Evolutionary conservation across 2,888 invertebrate species (phyloP), one percentile per base, ranked within the genome.

Genomic region (Lithodes maja): DNA sequence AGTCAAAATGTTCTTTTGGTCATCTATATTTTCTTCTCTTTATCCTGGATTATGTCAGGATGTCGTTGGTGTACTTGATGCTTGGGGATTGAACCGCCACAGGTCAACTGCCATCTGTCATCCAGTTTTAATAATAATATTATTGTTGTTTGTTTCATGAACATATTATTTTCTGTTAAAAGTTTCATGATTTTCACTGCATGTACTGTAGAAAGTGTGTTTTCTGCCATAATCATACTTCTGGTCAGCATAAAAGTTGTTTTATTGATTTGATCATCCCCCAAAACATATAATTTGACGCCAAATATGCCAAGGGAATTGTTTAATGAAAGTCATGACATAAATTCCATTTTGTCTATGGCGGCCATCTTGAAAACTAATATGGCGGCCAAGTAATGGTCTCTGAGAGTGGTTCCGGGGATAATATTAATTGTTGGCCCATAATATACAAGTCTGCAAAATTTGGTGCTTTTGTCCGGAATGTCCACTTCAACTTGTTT

Each of bases 301-400:
- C 33, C 33, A 33, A 33, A 33, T 33, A 33, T 33, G 33, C 33
- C 33, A 33, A 33, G 33, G 33, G 33, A 33, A 33, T 33, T 33
- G 33, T 33, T 33, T 33, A 33, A 33, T 33, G 33, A 33, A 33
- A 33, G 33, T 33, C 33, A 12, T 71, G 17, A 12, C 71, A 71
- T 3, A 71, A 71, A 9, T 71, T 71, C 71, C 15, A 12, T 71
- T 71, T 71, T 71, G 71, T 71, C 71, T 71, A 15, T 71, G 71
- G 71, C 15, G 71, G 71, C 71, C 71, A 71, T 71, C 71, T 71
- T 71, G 5, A 71, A 71, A 71, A 12, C 71, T 33, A 71, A 71
- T 71, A 71, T 71, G 5, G 71, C 71, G 71, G 71, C 71, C 71
- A 71, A 71, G 15, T 71, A 71, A 71, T 71, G 71, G 71, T 71